Evolutionary conservation across 2,113 vertebrate species (phyloP).

Genomic region (Meriones unguiculatus): DNA sequence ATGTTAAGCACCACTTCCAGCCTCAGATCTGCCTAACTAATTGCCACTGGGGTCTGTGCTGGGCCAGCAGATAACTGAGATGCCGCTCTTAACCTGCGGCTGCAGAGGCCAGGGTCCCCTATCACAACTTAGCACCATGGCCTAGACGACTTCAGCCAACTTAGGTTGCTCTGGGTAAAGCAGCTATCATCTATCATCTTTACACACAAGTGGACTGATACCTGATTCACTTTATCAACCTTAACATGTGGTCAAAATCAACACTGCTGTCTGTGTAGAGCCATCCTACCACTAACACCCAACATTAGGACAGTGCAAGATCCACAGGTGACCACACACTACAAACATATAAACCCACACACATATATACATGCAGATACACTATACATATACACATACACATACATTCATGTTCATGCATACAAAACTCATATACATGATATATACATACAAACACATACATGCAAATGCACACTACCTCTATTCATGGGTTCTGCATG

Average conservation of each 20-base stretch:
- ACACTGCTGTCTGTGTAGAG: background rate
- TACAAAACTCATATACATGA: background rate
- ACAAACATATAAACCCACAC: background rate
- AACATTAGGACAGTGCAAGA: background rate
- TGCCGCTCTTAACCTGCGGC: background rate
- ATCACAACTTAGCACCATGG: background rate
- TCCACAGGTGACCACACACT: background rate
- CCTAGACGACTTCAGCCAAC: background rate
- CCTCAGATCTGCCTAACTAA: background rate
- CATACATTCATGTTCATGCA: background rate
- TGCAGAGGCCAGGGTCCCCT: background rate
- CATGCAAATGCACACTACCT: background rate
- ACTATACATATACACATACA: background rate
- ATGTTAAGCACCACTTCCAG: background rate
- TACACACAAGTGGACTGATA: background rate
- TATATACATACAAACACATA: background rate
- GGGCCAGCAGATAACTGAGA: background rate
- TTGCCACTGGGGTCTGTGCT: background rate
- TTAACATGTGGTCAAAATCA: background rate
- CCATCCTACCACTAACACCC: background rate
- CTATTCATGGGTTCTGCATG: background rate
- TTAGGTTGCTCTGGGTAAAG: too few relatives aligned
- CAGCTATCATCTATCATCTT: background rate
- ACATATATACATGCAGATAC: background rate
- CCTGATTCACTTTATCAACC: background rate